Base-by-base conservation (phyloP, 2,113 vertebrate species). In the Brachyistius frenatus region DNA sequence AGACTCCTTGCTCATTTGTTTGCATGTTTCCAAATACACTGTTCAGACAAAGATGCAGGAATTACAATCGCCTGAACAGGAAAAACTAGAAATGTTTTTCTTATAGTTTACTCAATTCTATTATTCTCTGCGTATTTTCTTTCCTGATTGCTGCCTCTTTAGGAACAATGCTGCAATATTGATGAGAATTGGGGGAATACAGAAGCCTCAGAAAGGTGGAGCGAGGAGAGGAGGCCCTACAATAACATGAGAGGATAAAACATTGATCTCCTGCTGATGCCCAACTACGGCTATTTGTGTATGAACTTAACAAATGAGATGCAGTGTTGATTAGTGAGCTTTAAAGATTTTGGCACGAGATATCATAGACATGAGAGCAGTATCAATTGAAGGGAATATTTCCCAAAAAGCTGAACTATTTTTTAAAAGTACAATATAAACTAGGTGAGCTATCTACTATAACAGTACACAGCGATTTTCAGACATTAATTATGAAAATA, bases 141-240 rank as follows among this genome's bases (percentile, higher is more conserved):
- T 68, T 44, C 36, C n/a, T 85, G 61, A 79, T 82, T 77, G 74
- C 76, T 65, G 47, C 64, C 60, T 86, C 75, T 90, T 90, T 78
- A 86, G 83, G 70, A 88, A 86, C 70, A 71, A 74, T 75, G 39
- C 69, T 90, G 80, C 77, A 86, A 83, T 84, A 90, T 83, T 87
- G 69, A 90, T 86, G 81, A 88, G 44, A 66, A 63, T 5, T 72
- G 60, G 55, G 62, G 44, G 69, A 76, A 74, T 60, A 80, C 33
- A 81, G 77, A 83, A 78, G 62, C 73, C 49, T 64, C 46, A 62
- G 30, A 79, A 86, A 77, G 30, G 56, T 50, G 78, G 66, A 74
- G 81, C 9, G 13, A 61, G 58, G 46, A 75, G 55, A 68, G 2
- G 46, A 77, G 30, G 49, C 49, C 37, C 74, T 15, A 33, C 62